Evolutionary conservation across 2,888 invertebrate species (phyloP).

Genomic region (Automeris io): DNA sequence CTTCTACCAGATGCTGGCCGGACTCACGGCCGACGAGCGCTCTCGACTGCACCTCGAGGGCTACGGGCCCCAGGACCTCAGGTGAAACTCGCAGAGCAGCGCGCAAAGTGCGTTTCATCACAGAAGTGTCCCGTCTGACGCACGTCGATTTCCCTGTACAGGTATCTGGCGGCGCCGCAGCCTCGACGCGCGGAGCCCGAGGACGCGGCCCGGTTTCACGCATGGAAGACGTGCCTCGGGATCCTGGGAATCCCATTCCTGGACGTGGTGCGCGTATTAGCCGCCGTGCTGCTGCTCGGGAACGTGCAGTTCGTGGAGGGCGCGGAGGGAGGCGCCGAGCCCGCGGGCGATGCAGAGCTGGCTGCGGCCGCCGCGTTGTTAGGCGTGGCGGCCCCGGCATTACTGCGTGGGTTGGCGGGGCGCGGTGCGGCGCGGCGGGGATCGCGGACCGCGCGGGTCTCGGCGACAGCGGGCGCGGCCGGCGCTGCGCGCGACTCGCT

Average conservation of each 20-base stretch:
- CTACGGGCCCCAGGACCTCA: conserved; percentile 87
- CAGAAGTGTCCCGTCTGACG: no score
- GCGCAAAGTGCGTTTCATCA: background rate
- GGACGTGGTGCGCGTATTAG: conserved; percentile 94
- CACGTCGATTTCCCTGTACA: conserved; percentile 17
- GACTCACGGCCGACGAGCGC: conserved; percentile 90
- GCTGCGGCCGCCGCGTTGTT: conserved; percentile 91
- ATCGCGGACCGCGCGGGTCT: conserved; percentile 87
- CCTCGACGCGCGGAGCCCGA: conserved; percentile 72
- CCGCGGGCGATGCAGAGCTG: conserved; percentile 88
- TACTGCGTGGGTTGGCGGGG: conserved; percentile 89
- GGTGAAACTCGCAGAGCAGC: conserved; percentile 60
- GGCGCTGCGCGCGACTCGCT: conserved; percentile 92
- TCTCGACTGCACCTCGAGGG: conserved; percentile 92
- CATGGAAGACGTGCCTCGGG: conserved; percentile 94
- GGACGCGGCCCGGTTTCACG: conserved; percentile 81
- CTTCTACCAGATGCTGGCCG: conserved; percentile 96
- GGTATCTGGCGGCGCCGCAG: conserved; percentile 84
- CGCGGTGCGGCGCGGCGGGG: conserved; percentile 80
- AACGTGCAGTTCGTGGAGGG: conserved; percentile 94
- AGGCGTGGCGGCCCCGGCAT: conserved; percentile 81
- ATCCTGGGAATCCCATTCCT: conserved; percentile 95
- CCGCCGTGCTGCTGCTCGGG: conserved; percentile 92
- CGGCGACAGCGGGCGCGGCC: conserved; percentile 86
- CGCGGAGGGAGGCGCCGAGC: conserved; percentile 84